phyloP scores from a whole-genome alignment of 2,888 invertebrate genomes.

The Parnassius glacialis region DNA sequence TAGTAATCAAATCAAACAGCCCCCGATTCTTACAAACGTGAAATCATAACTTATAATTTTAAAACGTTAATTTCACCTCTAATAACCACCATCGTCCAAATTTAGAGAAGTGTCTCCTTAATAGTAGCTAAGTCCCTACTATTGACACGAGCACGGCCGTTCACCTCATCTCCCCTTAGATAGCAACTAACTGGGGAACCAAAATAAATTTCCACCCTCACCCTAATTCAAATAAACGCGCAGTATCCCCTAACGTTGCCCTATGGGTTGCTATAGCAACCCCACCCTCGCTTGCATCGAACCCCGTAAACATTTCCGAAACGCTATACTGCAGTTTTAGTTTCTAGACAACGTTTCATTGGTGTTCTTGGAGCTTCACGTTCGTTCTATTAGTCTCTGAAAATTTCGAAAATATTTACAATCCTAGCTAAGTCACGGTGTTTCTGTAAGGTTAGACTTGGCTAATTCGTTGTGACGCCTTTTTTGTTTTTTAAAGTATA shows the following conservation, averaged over 20 bases:
- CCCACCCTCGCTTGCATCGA: conserved; percentile 54
- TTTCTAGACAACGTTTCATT: conserved; percentile 48
- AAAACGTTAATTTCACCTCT: conserved; percentile 4
- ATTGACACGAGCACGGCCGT: conserved; percentile 50
- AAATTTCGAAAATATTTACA: too few species aligned
- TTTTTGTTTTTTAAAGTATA: too few species aligned
- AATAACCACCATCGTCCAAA: conserved; percentile 8
- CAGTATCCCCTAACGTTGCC: conserved; percentile 64
- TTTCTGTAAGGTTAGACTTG: too few species aligned
- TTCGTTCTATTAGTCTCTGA: conserved; percentile 7
- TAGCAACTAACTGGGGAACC: conserved; percentile 63
- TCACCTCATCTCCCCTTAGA: conserved; percentile 74
- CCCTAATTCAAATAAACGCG: conserved; percentile 61
- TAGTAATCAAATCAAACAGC: not conserved
- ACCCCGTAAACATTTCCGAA: conserved; percentile 50
- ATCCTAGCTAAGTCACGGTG: too few species aligned
- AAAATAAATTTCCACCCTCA: conserved; percentile 73
- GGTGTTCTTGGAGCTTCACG: conserved; percentile 52
- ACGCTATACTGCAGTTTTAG: conserved; percentile 33
- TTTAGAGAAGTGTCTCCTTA: conserved; percentile 22
- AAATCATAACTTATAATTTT: conserved; percentile 9
- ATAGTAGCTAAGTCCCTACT: conserved; percentile 28
- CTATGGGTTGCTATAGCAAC: conserved; percentile 59
- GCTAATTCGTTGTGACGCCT: too few species aligned
- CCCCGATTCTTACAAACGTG: not conserved